phyloP scores from a whole-genome alignment of 2,888 invertebrate genomes.

The Heliconius sara region DNA sequence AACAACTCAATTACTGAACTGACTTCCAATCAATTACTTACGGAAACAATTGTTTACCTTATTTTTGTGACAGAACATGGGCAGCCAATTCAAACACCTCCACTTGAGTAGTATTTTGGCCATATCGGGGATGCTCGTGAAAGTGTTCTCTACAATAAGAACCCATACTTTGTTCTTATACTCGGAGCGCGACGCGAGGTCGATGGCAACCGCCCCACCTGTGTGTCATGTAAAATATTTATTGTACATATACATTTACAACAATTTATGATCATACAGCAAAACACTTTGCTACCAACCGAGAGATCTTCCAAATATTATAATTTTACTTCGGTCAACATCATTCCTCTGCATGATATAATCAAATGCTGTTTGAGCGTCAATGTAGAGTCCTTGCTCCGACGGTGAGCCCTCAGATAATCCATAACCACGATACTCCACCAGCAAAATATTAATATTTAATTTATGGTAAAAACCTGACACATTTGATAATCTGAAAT shows the following conservation, averaged over 20 bases:
- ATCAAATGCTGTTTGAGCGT: conserved; percentile 94
- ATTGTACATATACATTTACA: background rate
- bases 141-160: conserved; percentile 96
- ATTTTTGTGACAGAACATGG: conserved; percentile 94
- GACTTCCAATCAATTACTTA: background rate
- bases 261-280: background rate
- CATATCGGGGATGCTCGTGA: conserved; percentile 97
- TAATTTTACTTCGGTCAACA: conserved; percentile 92
- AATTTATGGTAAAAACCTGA: conserved; percentile 92
- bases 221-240: conserved; percentile 35
- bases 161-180: conserved; percentile 93
- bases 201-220: conserved; percentile 97
- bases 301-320: conserved; percentile 95
- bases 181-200: conserved; percentile 90
- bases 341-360: conserved; percentile 92
- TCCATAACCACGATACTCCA: conserved; percentile 98
- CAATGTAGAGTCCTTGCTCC: conserved; percentile 93
- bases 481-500: conserved; percentile 91
- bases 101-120: conserved; percentile 92
- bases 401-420: conserved; percentile 94
- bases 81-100: conserved; percentile 89
- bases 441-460: conserved; percentile 93
- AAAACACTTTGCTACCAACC: conserved; percentile 76
- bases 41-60: conserved; percentile 84
- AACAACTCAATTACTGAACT: background rate